These are phyloP conservation scores for Gobius niger DNA, from an alignment of 2,113 vertebrate genomes.

Conservation along the genomic window DNA sequence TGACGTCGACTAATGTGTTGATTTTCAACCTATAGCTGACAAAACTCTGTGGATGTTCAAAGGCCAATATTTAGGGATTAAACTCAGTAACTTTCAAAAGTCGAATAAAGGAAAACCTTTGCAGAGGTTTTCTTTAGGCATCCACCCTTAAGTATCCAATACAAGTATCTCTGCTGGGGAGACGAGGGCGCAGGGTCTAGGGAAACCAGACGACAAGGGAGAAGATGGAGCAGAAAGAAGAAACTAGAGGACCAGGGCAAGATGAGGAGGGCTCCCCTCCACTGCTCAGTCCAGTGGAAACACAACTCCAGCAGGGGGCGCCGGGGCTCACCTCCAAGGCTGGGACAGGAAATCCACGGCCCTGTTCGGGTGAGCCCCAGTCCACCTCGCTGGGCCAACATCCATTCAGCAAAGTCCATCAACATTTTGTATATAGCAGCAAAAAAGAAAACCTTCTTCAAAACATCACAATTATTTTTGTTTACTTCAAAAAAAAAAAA, in stretches of 20 bases:
- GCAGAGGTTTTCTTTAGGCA: too few species aligned
- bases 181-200: background rate
- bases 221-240: background rate
- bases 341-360: conserved; percentile 4
- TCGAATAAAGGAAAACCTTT: too few species aligned
- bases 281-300: background rate
- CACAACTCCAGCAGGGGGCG: background rate
- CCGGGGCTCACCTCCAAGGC: conserved; percentile 30
- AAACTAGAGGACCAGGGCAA: background rate
- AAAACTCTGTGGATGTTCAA: too few species aligned
- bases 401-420: conserved; percentile 30
- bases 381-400: conserved; percentile 13
- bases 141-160: too few species aligned
- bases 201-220: background rate
- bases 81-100: too few species aligned
- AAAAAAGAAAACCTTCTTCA: conserved; percentile 31
- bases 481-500: conserved; percentile 25
- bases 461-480: conserved; percentile 29
- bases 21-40: too few species aligned
- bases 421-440: conserved; percentile 43
- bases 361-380: conserved; percentile 10
- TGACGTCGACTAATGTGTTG: too few species aligned
- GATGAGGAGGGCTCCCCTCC: background rate
- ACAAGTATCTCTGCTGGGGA: background rate
- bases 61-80: too few species aligned